phyloP scores from a whole-genome alignment of 2,113 vertebrate genomes.

The Columba livia region DNA sequence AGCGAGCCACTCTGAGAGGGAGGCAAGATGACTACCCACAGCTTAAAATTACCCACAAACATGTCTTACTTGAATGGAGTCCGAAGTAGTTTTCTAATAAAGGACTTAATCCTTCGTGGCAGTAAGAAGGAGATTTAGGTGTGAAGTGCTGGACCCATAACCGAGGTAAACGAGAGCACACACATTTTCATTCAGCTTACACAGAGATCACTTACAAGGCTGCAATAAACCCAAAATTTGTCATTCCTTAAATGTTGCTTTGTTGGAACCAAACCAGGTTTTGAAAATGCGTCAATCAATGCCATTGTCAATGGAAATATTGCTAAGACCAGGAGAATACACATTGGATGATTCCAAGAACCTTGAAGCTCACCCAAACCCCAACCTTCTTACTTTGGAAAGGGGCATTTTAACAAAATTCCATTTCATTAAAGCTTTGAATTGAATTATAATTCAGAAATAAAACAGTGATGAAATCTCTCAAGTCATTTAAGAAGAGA shows the following conservation, averaged over 20 bases:
- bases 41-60: neutral
- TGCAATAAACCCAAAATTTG: neutral
- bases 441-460: neutral
- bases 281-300: accelerated
- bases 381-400: neutral
- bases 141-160: neutral
- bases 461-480: neutral
- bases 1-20: neutral
- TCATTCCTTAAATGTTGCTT: neutral
- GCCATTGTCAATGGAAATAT: neutral
- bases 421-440: neutral
- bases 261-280: neutral
- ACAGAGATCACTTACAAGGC: neutral
- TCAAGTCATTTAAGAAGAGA: neutral
- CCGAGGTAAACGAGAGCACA: neutral
- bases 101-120: neutral
- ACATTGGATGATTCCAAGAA: neutral
- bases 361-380: neutral
- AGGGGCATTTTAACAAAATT: neutral
- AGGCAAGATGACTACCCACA: neutral
- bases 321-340: neutral
- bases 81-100: neutral
- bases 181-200: neutral
- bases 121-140: neutral
- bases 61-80: neutral